Conservation (phyloP, 2,888 invertebrate genomes). For the Tetheella fluctuosa region DNA sequence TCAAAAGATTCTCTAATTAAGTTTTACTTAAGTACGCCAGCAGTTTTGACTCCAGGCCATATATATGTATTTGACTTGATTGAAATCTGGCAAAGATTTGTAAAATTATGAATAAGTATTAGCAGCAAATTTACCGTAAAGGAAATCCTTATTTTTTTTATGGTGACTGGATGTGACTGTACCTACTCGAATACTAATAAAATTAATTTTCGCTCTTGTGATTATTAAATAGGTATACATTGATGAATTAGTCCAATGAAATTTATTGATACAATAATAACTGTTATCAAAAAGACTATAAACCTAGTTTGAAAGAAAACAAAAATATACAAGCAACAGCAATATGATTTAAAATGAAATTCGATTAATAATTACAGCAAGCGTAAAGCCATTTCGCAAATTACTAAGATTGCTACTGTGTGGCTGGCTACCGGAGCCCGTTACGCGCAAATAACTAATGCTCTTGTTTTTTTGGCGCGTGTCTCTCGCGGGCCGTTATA, state of each 20-base stretch:
- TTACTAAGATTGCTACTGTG: constrained; percentile 34
- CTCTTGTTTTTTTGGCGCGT: constrained; percentile 77
- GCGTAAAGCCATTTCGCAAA: constrained; percentile 44
- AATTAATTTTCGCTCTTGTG: too few species aligned
- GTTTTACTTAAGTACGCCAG: neutral
- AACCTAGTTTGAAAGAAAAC: constrained; percentile 9
- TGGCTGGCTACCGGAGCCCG: constrained; percentile 72
- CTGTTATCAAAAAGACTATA: constrained; percentile 9
- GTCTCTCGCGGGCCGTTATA: constrained; percentile 76
- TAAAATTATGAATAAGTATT: neutral
- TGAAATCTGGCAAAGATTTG: neutral
- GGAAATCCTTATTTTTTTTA: neutral
- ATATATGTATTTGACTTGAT: constrained; percentile 3
- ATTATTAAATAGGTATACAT: too few species aligned
- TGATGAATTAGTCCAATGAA: too few species aligned
- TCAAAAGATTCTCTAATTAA: neutral
- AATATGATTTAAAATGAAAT: constrained; percentile 25
- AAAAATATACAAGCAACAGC: too few species aligned
- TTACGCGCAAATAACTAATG: constrained; percentile 79
- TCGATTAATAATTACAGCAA: constrained; percentile 39
- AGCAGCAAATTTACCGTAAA: neutral
- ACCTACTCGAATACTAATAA: too few species aligned
- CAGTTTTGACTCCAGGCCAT: neutral
- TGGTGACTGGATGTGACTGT: too few species aligned
- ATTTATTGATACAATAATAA: too few species aligned